phyloP scores from a whole-genome alignment of 2,113 vertebrate species.

The Marmota flaviventris region DNA sequence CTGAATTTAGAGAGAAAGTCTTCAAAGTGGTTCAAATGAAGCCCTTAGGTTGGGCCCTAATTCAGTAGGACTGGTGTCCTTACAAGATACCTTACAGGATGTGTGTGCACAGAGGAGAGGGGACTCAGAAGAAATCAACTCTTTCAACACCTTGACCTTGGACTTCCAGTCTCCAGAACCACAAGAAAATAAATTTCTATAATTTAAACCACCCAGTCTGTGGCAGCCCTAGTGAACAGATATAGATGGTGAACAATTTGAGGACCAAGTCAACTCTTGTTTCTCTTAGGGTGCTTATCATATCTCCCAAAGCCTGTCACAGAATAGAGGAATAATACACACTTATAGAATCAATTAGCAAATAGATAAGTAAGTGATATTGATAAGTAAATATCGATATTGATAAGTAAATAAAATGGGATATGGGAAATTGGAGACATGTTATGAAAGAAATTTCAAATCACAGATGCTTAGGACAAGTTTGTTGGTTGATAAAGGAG shows the following conservation, averaged over 20 bases:
- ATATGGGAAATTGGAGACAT: background rate
- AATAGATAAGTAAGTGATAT: background rate
- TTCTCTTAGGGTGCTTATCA: background rate
- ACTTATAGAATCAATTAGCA: background rate
- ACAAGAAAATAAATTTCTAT: background rate
- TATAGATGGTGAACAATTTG: background rate
- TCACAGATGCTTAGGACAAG: too few species aligned
- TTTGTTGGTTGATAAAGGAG: too few species aligned
- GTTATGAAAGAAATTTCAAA: too few species aligned
- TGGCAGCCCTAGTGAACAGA: background rate
- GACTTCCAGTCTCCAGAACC: background rate
- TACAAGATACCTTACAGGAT: background rate
- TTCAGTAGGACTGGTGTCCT: background rate
- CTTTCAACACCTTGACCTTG: background rate
- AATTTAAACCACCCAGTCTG: background rate
- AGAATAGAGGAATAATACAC: background rate
- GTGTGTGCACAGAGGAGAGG: too few species aligned
- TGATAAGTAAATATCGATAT: too few species aligned
- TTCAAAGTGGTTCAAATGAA: conserved; percentile 1
- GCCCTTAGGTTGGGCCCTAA: background rate
- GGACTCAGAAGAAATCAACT: too few species aligned
- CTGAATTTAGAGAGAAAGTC: background rate
- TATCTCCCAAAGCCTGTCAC: background rate
- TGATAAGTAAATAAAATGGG: background rate
- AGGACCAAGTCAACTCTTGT: background rate